Evolutionary conservation across 92 coral and sea anemone species (phyloP).

Genomic region (Siderastrea siderea): DNA sequence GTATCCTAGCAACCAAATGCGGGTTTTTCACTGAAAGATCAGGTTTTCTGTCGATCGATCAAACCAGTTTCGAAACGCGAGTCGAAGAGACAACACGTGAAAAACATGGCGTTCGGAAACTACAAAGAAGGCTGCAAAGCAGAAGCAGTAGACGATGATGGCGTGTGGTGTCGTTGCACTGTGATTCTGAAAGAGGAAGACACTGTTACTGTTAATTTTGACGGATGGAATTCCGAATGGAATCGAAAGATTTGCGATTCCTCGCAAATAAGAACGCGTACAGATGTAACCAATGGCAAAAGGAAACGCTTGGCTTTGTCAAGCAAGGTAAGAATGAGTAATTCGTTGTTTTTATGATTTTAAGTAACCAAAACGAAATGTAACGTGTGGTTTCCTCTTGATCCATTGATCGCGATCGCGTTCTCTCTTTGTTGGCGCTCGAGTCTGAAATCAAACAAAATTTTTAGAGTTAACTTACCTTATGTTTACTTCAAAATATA

Average conservation of each 20-base stretch:
- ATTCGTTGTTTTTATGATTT: not conserved
- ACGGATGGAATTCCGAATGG: constrained; percentile 8
- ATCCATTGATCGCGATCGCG: too few species aligned
- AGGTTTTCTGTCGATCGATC: constrained; percentile 6
- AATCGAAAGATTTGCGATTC: not conserved
- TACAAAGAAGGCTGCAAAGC: constrained; percentile 8
- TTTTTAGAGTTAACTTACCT: too few species aligned
- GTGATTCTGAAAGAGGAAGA: not conserved
- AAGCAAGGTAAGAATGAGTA: constrained; percentile 9
- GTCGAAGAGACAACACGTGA: not conserved
- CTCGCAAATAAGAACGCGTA: constrained; percentile 3
- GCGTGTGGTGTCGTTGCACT: constrained; percentile 8
- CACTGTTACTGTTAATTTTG: not conserved
- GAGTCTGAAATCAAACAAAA: too few species aligned
- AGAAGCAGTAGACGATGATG: constrained; percentile 13
- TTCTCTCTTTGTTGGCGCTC: too few species aligned
- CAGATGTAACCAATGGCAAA: constrained; percentile 1
- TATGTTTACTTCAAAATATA: too few species aligned
- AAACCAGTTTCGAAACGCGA: constrained; percentile 4
- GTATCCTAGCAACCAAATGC: constrained; percentile 12
- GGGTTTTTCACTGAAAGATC: not conserved
- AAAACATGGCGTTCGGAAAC: not conserved
- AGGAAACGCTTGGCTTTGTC: not conserved
- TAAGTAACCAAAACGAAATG: constrained; percentile 8
- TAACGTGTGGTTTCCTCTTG: too few species aligned